Conservation (phyloP, 2,888 invertebrate genomes). For the Brachyopa scutellaris region DNA sequence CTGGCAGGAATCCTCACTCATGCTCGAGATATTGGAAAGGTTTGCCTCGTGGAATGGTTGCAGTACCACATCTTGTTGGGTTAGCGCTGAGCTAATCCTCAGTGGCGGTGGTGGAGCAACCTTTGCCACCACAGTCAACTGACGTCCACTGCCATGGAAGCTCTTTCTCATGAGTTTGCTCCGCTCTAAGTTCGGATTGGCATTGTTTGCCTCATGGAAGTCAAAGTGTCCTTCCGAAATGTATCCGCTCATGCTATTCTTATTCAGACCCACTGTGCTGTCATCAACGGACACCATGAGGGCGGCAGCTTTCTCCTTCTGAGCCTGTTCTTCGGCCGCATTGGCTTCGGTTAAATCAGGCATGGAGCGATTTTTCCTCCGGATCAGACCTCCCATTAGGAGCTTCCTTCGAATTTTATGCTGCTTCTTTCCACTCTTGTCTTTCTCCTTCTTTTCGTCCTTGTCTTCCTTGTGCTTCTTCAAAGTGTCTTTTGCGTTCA, state of each 20-base stretch:
- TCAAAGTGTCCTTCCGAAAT: slow-evolving; percentile 94
- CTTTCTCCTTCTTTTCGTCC: slow-evolving; percentile 86
- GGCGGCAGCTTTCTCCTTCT: slow-evolving; percentile 79
- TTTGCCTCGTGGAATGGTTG: slow-evolving; percentile 81
- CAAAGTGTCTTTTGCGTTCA: slow-evolving; percentile 83
- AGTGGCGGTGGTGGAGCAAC: slow-evolving; percentile 93
- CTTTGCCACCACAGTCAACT: slow-evolving; percentile 90
- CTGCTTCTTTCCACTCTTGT: slow-evolving; percentile 92
- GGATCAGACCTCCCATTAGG: slow-evolving; percentile 93
- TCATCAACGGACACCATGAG: slow-evolving; percentile 87
- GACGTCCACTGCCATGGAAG: slow-evolving; percentile 92
- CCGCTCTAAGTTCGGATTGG: slow-evolving; percentile 92
- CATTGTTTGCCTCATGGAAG: slow-evolving; percentile 84
- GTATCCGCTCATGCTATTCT: slow-evolving; percentile 87
- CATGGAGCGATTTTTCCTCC: slow-evolving; percentile 94
- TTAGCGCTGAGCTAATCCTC: slow-evolving; percentile 92
- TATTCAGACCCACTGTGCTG: slow-evolving; percentile 87
- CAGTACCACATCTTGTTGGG: slow-evolving; percentile 78
- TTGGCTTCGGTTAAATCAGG: slow-evolving; percentile 94
- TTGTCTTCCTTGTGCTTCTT: slow-evolving; percentile 85
- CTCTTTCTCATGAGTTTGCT: slow-evolving; percentile 95
- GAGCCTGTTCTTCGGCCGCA: slow-evolving; percentile 78
- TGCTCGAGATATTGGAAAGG: slow-evolving; percentile 80
- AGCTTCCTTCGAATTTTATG: slow-evolving; percentile 94
- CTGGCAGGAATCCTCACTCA: slow-evolving; percentile 83